These are phyloP conservation scores for Melangyna quadrimaculata DNA, from an alignment of 2,888 invertebrate genomes.

Conservation along the genomic window DNA sequence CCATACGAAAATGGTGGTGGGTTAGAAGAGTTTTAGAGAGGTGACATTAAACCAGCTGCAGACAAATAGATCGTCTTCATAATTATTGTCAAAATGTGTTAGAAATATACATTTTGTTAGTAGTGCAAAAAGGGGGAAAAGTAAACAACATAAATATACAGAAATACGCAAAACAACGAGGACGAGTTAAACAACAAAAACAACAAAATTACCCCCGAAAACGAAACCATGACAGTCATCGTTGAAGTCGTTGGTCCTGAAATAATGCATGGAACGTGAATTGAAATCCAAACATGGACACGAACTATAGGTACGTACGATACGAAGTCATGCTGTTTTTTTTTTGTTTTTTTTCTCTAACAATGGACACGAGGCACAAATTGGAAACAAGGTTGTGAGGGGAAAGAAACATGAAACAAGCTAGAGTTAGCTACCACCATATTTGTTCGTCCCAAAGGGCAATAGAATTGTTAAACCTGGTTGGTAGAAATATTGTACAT, in stretches of 20 bases:
- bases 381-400: conserved; percentile 63
- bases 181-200: not conserved
- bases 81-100: conserved; percentile 28
- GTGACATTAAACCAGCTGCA: conserved; percentile 65
- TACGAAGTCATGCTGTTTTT: conserved; percentile 19
- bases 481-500: not conserved
- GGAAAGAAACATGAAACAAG: conserved; percentile 41
- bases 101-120: conserved; percentile 48
- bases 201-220: conserved; percentile 62
- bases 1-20: conserved; percentile 9
- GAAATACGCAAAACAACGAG: not conserved
- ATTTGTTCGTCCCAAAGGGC: conserved; percentile 45
- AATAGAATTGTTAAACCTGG: conserved; percentile 50
- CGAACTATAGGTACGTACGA: conserved; percentile 34
- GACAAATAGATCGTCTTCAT: conserved; percentile 24
- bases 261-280: conserved; percentile 54
- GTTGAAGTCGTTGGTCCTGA: conserved; percentile 28
- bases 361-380: conserved; percentile 69
- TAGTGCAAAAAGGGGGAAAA: conserved; percentile 35
- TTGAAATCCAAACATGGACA: conserved; percentile 61
- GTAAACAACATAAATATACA: not conserved
- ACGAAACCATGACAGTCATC: conserved; percentile 41
- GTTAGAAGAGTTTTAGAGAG: not conserved
- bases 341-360: conserved; percentile 22
- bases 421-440: conserved; percentile 28